A percentile compares a stretch with the other conserved stretches of the same genome.
Conservation (phyloP, 92 coral and sea anemone species). For the Pocillopora meandrina region DNA sequence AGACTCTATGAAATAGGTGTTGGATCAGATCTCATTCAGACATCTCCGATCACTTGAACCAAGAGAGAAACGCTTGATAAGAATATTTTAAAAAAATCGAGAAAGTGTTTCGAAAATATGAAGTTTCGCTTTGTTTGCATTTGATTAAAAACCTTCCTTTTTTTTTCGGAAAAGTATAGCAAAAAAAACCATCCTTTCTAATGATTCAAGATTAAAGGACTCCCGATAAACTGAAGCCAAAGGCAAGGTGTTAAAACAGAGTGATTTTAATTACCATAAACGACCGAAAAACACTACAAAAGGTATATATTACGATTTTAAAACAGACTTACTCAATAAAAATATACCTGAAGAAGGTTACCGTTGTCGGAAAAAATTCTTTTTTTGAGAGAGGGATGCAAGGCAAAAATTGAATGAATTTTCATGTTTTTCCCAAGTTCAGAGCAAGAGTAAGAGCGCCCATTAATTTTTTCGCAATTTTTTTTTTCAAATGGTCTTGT, state of each 20-base stretch:
- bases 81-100: not conserved
- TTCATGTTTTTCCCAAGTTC: not conserved
- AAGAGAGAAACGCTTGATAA: too few relatives aligned
- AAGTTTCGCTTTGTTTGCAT: slow-evolving; percentile 1
- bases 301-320: too few relatives aligned
- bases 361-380: too few relatives aligned
- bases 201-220: too few relatives aligned
- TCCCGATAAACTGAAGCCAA: too few relatives aligned
- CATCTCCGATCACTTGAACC: not conserved
- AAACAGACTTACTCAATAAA: too few relatives aligned
- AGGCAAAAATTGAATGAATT: not conserved
- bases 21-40: too few relatives aligned
- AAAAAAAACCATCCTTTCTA: not conserved
- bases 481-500: not conserved
- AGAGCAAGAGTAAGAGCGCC: not conserved
- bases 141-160: not conserved
- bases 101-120: not conserved
- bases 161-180: not conserved
- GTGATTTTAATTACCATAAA: too few relatives aligned
- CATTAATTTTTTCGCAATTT: not conserved
- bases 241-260: too few relatives aligned
- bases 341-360: too few relatives aligned
- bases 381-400: not conserved
- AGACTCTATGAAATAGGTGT: too few relatives aligned
- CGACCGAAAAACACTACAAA: too few relatives aligned